Evolutionary conservation across 2,888 invertebrate species (phyloP).

Genomic region (Pristionchus japonicus): DNA sequence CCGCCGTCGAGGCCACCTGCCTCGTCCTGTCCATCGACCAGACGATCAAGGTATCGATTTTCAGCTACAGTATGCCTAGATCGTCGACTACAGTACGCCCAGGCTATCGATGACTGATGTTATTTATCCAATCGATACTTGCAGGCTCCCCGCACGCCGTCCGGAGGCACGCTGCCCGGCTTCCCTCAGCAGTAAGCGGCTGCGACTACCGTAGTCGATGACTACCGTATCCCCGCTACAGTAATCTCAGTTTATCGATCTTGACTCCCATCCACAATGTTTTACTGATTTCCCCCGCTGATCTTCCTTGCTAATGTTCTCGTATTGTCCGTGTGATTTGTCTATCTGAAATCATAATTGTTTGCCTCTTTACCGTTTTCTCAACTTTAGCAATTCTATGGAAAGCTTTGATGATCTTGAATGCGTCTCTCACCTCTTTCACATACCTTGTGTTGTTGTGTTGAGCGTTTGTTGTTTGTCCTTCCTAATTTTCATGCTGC

Average conservation of each 20-base stretch:
- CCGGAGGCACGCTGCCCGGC: constrained; percentile 72
- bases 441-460: constrained; percentile 27
- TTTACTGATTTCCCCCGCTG: neutral
- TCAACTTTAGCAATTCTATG: constrained; percentile 19
- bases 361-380: neutral
- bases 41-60: constrained; percentile 85
- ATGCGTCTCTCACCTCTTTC: constrained; percentile 30
- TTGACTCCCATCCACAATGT: neutral
- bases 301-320: constrained; percentile 29
- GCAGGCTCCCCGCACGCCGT: constrained; percentile 55
- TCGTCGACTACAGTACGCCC: constrained; percentile 75
- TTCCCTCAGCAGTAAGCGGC: constrained; percentile 53
- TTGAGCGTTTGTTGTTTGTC: constrained; percentile 41
- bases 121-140: neutral
- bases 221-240: neutral
- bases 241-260: constrained; percentile 20
- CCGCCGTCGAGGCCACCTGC: constrained; percentile 94
- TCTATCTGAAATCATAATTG: constrained; percentile 1
- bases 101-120: neutral
- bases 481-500: constrained; percentile 12
- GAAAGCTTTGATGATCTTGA: constrained; percentile 40
- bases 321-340: constrained; percentile 9
- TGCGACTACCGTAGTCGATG: constrained; percentile 16
- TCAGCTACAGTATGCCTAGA: constrained; percentile 78
- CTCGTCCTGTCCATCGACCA: constrained; percentile 97